A percentile compares a stretch with the other conserved stretches of the same genome.
These are phyloP conservation scores for Pseudomyrmex dendroicus DNA, from an alignment of 1,140 invertebrate genomes.

Conservation along the genomic window DNA sequence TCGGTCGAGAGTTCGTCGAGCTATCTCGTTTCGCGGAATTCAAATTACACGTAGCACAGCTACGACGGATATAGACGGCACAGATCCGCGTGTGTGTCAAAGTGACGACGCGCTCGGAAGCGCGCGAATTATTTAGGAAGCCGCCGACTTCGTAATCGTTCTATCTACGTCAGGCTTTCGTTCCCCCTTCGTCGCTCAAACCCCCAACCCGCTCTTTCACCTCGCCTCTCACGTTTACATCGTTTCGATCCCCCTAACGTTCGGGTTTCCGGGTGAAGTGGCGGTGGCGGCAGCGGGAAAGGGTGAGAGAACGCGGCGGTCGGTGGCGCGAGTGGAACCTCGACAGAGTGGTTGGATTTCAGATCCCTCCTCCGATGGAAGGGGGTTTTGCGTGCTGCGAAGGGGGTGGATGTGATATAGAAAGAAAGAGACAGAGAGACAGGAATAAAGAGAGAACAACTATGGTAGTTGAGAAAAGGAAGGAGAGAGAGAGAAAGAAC, in stretches of 20 bases:
- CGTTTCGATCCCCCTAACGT: slow-evolving; percentile 60
- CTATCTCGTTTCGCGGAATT: slow-evolving; percentile 45
- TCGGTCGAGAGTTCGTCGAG: slow-evolving; percentile 38
- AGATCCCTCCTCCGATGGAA: slow-evolving; percentile 11
- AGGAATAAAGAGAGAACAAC: neutral
- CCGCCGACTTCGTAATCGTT: slow-evolving; percentile 65
- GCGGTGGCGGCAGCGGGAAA: neutral
- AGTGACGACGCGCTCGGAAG: slow-evolving; percentile 8
- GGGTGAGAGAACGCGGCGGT: neutral
- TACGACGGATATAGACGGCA: slow-evolving; percentile 32
- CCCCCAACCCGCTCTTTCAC: slow-evolving; percentile 3
- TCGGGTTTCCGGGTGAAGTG: slow-evolving; percentile 41
- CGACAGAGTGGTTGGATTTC: slow-evolving; percentile 65
- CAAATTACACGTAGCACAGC: slow-evolving; percentile 28
- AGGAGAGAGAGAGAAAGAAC: slow-evolving; percentile 20
- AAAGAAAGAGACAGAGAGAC: slow-evolving; percentile 29
- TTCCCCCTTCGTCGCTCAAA: slow-evolving; percentile 22
- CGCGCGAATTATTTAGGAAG: slow-evolving; percentile 69
- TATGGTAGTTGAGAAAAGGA: neutral
- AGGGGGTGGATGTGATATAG: slow-evolving; percentile 51
- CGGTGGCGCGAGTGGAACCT: slow-evolving; percentile 54
- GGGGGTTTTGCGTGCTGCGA: neutral
- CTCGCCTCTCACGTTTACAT: slow-evolving; percentile 56
- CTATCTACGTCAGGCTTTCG: slow-evolving; percentile 47
- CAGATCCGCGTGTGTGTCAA: slow-evolving; percentile 11